Evolutionary conservation across 2,888 invertebrate species (phyloP).

Genomic region (Escarpia spicata): DNA sequence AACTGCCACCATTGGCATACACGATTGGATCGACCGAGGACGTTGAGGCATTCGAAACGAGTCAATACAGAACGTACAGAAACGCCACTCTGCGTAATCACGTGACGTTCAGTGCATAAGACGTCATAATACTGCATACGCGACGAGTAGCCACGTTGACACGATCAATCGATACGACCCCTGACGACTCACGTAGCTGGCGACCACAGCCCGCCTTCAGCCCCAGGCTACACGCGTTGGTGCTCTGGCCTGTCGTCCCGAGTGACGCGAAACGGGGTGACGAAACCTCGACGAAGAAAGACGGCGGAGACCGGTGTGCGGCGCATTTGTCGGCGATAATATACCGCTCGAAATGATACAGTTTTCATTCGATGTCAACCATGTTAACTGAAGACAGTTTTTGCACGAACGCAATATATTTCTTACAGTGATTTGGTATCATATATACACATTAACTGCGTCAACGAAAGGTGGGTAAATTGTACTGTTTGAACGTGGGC

Average conservation of each 20-base stretch:
- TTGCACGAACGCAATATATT: background rate
- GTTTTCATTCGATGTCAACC: background rate
- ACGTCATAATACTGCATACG: background rate
- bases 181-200: background rate
- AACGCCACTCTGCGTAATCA: background rate
- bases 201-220: background rate
- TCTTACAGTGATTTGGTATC: background rate
- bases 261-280: background rate
- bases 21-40: background rate
- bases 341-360: background rate
- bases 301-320: background rate
- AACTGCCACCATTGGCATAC: background rate
- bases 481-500: too few species aligned
- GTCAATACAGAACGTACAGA: background rate
- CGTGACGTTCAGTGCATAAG: background rate
- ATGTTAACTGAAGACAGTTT: too few species aligned
- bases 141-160: background rate
- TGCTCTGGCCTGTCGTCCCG: background rate
- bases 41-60: background rate
- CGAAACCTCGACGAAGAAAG: background rate
- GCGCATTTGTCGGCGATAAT: background rate
- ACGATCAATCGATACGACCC: background rate
- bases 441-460: background rate
- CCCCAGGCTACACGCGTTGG: background rate
- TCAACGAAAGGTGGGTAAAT: background rate